Base-by-base conservation (phyloP, 1,140 invertebrate species). In the Temnothorax longispinosus region DNA sequence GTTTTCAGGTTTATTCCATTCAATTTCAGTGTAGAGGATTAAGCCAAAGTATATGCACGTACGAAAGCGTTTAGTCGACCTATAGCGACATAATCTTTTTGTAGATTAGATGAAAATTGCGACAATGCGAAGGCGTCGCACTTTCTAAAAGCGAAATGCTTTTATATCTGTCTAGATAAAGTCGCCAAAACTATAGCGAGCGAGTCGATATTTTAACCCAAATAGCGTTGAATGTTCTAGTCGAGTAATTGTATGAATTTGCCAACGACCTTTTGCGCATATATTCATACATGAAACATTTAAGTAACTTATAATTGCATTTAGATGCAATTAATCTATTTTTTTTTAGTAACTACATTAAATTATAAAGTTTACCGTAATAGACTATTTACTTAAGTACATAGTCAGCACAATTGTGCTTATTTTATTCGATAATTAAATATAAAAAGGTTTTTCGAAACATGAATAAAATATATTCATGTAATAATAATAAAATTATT, bases 91-190 rank as follows among this genome's bases (percentile, higher is more conserved):
- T 38, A 15, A 38, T n/a, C 18, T 38, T 38, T 64, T 38, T n/a
- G 18, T 65, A 64, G 32, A 64, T 65, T 65, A 41, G 18, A 65
- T n/a, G 62, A n/a, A 65, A n/a, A 65, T 65, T 65, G 62, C 18
- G 32, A 0, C 60, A 64, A 15, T 11, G 58, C 58, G 11, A 27
- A 60, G 8, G 6, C 6, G 11, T 58, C 60, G 32, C 32, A 35
- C 35, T 64, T 38, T 64, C 27, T 38, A 64, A 38, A 64, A 32
- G 15, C 15, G 15, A 64, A 35, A 64, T 64, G 32, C 6, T 38
- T 64, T n/a, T 64, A 35, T 38, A 38, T 38, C 15, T 38, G 15
- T 6, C 15, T 64, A 64, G 60, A 64, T 64, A 38, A 64, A 38
- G 7, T 64, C 32, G 3, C 6, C 8, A 5, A 62, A 35, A 64